A percentile compares a stretch with the other conserved stretches of the same genome.
phyloP scores from a whole-genome alignment of 2,888 invertebrate genomes.

The Coenonympha glycerion region DNA sequence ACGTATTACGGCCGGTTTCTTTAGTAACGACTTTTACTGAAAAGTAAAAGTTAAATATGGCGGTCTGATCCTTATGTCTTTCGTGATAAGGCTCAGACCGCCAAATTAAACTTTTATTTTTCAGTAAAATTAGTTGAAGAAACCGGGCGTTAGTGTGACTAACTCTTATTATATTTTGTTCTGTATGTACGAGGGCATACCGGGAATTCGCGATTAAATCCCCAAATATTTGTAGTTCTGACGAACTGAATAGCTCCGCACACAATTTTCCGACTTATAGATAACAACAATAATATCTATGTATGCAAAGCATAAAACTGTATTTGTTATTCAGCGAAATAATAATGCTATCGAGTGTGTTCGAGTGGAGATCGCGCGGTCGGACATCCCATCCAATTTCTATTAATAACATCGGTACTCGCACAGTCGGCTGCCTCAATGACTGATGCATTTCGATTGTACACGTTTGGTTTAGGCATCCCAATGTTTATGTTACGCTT shows the following conservation, averaged over 20 bases:
- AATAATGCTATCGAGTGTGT: conserved; percentile 16
- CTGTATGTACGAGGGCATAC: no score
- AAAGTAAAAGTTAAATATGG: no score
- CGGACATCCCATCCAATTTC: conserved; percentile 29
- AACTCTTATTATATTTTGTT: no score
- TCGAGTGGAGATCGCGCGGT: conserved; percentile 16
- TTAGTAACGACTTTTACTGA: no score
- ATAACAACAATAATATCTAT: not conserved
- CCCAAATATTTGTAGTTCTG: not conserved
- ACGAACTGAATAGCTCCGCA: not conserved
- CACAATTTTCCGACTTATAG: not conserved
- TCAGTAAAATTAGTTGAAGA: no score
- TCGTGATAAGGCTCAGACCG: no score
- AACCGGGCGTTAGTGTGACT: no score
- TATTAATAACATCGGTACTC: conserved; percentile 31
- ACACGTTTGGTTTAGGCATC: conserved; percentile 15
- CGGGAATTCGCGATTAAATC: not conserved
- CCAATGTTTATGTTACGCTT: conserved; percentile 7
- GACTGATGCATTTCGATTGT: conserved; percentile 30
- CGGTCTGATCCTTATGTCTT: no score
- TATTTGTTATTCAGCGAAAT: conserved; percentile 1
- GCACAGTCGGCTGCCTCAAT: conserved; percentile 23
- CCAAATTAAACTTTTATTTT: no score
- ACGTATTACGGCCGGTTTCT: no score
- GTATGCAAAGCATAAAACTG: conserved; percentile 3